Evolutionary conservation across 2,888 invertebrate genomes (phyloP), one percentile per base, ranked within the genome.

Genomic region (Pterostichus madidus): DNA sequence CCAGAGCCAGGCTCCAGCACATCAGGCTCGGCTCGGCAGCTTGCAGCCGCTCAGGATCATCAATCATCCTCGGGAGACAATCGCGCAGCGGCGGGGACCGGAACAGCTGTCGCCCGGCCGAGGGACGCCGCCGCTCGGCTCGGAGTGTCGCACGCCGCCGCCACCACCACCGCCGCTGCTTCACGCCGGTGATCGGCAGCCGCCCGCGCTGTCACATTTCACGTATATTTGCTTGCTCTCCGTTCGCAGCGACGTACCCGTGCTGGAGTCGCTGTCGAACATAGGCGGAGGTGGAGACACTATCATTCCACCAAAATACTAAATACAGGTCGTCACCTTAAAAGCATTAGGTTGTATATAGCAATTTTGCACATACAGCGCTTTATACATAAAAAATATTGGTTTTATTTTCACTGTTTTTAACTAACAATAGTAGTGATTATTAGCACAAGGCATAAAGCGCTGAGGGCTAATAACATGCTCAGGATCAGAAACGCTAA

Each of bases 41-140:
- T 85, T 85, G 87, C 88, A 90, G 91, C 91, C 91, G 91, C 90
- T 90, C 90, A 89, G 89, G 90, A 91, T 92, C 92, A 92, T 92
- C 92, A 92, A 92, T 92, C 92, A 92, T 92, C 87, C 90, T 87
- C 80, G 73, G 83, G 90, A 90, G 90, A 91, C 92, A 92, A 92
- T 92, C 92, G 92, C 89, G 90, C 90, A 83, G 85, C 80, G 84
- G 84, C 84, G 80, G 84, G 76, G 84, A 39, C 88, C 88, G 85
- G 91, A 91, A 91, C 92, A 92, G 92, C 92, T 92, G 92, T 92
- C 91, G 91, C 91, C 90, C 88, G 49, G 53, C 11, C 13, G 64
- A 13, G 64, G 39, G 39, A 39, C 46, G 17, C 13, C 46, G 17
- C 13, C 73, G n/a, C 73, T 39, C 73, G 49, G 15, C 46, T 46